Evolutionary conservation across 2,888 invertebrate species (phyloP).

Genomic region (Gymnosoma rotundatum): DNA sequence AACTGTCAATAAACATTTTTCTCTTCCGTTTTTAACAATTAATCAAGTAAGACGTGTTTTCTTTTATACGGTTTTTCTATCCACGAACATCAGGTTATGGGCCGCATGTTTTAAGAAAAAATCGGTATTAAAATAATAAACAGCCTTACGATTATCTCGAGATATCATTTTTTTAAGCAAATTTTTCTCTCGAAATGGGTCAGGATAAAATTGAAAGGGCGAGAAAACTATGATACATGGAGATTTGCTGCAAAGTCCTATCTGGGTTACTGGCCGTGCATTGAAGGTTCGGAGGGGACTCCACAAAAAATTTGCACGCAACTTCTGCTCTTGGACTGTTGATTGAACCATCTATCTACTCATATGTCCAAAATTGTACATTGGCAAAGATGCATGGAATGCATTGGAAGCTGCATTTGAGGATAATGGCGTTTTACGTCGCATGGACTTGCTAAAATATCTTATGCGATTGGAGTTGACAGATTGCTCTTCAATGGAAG

Average conservation of each 20-base stretch:
- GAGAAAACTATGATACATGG: conserved; percentile 52
- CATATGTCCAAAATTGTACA: conserved; percentile 21
- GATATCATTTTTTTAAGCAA: conserved; percentile 7
- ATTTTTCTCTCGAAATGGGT: conserved; percentile 22
- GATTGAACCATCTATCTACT: conserved; percentile 22
- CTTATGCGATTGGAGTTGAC: conserved; percentile 32
- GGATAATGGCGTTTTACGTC: conserved; percentile 61
- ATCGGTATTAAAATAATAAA: conserved; percentile 22
- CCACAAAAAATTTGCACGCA: conserved; percentile 64
- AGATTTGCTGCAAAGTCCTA: conserved; percentile 55
- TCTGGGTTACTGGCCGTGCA: conserved; percentile 60
- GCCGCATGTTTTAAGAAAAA: not conserved
- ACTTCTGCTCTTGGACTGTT: conserved; percentile 53
- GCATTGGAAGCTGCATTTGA: conserved; percentile 58
- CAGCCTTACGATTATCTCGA: conserved; percentile 19
- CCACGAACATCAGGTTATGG: conserved; percentile 1
- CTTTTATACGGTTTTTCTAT: conserved; percentile 2
- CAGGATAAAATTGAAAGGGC: conserved; percentile 36
- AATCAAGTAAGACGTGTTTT: conserved; percentile 1
- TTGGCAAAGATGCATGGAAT: no score
- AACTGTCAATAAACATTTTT: conserved; percentile 1
- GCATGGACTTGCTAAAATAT: conserved; percentile 62
- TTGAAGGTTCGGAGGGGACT: conserved; percentile 55
- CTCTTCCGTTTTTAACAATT: not conserved
- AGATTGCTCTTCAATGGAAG: not conserved